phyloP scores from a whole-genome alignment of 2,797 vertebrate species.

The Micromesistius poutassou region DNA sequence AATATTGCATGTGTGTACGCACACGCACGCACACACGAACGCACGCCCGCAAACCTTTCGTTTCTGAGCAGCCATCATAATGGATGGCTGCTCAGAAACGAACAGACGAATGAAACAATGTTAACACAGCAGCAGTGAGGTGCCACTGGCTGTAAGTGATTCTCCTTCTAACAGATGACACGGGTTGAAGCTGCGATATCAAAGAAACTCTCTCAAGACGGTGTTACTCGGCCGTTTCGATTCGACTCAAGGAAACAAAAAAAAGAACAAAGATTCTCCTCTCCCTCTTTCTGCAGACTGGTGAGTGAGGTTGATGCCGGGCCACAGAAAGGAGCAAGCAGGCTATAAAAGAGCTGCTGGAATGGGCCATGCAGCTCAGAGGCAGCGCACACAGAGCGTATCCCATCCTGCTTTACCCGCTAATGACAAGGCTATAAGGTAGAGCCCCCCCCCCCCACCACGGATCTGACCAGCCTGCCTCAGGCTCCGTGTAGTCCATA shows the following conservation, averaged over 20 bases:
- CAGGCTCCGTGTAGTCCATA: neutral
- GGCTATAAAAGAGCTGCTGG: neutral
- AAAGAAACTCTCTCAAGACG: too few species aligned
- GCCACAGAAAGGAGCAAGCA: neutral
- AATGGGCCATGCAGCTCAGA: neutral
- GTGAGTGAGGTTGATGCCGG: neutral
- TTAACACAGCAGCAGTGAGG: neutral
- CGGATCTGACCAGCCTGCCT: neutral
- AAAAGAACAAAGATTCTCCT: too few species aligned
- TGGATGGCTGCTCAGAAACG: neutral
- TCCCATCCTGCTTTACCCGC: neutral
- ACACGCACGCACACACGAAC: too few species aligned
- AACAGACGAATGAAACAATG: neutral
- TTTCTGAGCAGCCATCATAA: neutral
- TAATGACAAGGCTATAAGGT: constrained; percentile 1
- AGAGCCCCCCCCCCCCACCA: neutral
- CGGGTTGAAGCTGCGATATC: too few species aligned
- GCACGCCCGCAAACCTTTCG: neutral
- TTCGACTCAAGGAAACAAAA: too few species aligned
- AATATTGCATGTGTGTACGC: neutral
- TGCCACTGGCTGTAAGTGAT: neutral
- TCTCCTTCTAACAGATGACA: neutral
- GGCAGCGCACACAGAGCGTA: neutral
- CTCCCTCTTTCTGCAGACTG: neutral
- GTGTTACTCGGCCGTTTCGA: too few species aligned